Percentiles rank a stretch among this genome's conserved stretches.
Evolutionary conservation across 2,797 vertebrate species (phyloP).

Genomic region (Bovichtus variegatus): DNA sequence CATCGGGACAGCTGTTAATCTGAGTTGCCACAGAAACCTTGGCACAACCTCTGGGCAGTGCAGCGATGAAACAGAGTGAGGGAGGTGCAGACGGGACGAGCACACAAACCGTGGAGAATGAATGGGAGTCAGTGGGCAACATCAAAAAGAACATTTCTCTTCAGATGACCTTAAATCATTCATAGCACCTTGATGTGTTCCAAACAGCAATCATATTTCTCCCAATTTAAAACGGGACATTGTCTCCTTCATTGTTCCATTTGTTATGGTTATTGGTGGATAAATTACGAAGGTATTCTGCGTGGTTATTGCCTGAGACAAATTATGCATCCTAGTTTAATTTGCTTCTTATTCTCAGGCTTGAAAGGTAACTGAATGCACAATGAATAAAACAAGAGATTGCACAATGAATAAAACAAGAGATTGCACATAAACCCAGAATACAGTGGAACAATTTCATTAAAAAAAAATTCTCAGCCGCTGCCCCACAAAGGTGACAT

Average conservation of each 20-base stretch:
- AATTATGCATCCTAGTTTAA: constrained; percentile 3
- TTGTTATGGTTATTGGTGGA: constrained; percentile 19
- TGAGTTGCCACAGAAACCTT: constrained; percentile 55
- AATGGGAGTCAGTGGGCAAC: background rate
- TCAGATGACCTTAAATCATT: background rate
- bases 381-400: constrained; percentile 26
- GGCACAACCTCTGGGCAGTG: constrained; percentile 41
- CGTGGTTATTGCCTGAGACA: constrained; percentile 4
- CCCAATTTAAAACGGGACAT: constrained; percentile 3
- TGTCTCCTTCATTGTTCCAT: constrained; percentile 22
- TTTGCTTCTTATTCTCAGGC: constrained; percentile 13
- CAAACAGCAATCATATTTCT: constrained; percentile 6
- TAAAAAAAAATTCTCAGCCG: background rate
- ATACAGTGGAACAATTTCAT: background rate
- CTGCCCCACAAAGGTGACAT: background rate
- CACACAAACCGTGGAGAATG: background rate
- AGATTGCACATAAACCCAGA: background rate
- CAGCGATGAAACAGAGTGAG: constrained; percentile 37
- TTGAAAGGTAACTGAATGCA: constrained; percentile 12
- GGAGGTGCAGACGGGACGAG: background rate
- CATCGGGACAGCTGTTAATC: constrained; percentile 50
- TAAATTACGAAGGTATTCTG: constrained; percentile 5
- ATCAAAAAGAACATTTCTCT: constrained; percentile 2
- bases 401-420: constrained; percentile 4
- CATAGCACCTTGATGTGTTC: too few relatives aligned